Evolutionary conservation across 2,888 invertebrate genomes (phyloP).

Genomic region (Drosophila quasianomalipes): DNA sequence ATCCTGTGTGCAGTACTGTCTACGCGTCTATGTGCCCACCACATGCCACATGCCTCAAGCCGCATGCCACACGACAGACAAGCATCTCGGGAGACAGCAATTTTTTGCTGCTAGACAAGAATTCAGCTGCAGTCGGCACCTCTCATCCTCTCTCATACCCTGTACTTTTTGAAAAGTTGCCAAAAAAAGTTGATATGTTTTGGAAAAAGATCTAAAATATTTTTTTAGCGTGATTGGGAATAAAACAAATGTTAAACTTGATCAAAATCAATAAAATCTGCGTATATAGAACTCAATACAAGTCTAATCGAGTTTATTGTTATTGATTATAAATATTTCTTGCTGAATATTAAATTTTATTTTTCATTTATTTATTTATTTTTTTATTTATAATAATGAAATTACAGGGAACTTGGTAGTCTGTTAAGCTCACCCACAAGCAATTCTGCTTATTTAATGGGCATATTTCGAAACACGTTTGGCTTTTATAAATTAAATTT

Average conservation of each 20-base stretch:
- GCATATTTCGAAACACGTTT: conserved; percentile 69
- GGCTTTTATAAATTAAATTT: conserved; percentile 72
- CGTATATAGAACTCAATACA: not conserved
- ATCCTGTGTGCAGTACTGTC: conserved; percentile 31
- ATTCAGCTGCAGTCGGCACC: not conserved
- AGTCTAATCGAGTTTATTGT: not conserved
- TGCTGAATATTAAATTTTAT: not conserved
- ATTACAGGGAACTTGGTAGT: not conserved
- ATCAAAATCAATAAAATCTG: too few species aligned
- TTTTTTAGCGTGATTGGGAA: too few species aligned
- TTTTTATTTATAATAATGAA: not conserved
- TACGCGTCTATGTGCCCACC: conserved; percentile 33
- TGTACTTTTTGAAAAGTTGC: not conserved
- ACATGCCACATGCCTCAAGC: conserved; percentile 35
- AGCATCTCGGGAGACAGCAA: conserved; percentile 1
- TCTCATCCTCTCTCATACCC: not conserved
- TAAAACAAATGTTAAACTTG: too few species aligned
- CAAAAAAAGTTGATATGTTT: not conserved
- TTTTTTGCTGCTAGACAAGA: conserved; percentile 3
- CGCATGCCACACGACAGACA: conserved; percentile 22
- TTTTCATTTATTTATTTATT: not conserved
- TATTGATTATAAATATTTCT: not conserved
- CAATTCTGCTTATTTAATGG: conserved; percentile 31
- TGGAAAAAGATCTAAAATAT: not conserved
- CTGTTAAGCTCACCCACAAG: not conserved